A percentile compares a stretch with the other conserved stretches of the same genome.
phyloP scores from a whole-genome alignment of 2,797 vertebrate species.

The Sus cebifrons region DNA sequence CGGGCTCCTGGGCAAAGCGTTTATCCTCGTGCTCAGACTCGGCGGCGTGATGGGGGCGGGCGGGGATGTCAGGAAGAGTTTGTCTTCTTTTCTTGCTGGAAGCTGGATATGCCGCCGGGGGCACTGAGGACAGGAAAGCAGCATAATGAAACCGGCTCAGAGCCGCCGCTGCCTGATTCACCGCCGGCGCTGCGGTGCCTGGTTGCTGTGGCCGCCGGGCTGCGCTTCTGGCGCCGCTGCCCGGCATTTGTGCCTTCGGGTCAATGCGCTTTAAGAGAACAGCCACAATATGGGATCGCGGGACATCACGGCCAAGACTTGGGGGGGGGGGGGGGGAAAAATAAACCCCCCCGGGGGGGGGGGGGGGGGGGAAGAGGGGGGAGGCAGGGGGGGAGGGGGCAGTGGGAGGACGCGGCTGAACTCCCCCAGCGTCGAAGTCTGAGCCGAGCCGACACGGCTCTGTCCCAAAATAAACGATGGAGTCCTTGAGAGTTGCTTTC shows the following conservation, averaged over 20 bases:
- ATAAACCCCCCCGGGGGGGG: no score
- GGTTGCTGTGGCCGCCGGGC: not conserved
- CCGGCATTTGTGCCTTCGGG: not conserved
- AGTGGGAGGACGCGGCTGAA: not conserved
- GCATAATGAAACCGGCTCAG: constrained; percentile 74
- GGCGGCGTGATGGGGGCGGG: not conserved
- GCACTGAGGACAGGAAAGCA: not conserved
- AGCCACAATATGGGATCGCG: not conserved
- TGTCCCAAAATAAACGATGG: not conserved
- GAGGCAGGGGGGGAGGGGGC: not conserved
- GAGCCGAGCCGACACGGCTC: not conserved
- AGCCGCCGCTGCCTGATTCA: not conserved
- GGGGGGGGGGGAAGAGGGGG: not conserved
- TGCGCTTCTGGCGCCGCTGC: not conserved
- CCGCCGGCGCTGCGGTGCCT: not conserved
- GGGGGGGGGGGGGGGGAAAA: not conserved
- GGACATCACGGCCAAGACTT: not conserved
- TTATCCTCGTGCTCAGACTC: constrained; percentile 33
- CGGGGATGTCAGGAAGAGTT: not conserved
- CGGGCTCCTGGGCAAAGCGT: not conserved
- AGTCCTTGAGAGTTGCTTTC: not conserved
- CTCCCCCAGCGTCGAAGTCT: not conserved
- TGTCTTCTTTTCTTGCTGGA: constrained; percentile 38
- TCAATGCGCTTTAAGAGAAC: not conserved
- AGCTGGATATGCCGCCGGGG: constrained; percentile 75